phyloP scores from a whole-genome alignment of 1,140 invertebrate genomes.

The Zaprionus kolodkinae region DNA sequence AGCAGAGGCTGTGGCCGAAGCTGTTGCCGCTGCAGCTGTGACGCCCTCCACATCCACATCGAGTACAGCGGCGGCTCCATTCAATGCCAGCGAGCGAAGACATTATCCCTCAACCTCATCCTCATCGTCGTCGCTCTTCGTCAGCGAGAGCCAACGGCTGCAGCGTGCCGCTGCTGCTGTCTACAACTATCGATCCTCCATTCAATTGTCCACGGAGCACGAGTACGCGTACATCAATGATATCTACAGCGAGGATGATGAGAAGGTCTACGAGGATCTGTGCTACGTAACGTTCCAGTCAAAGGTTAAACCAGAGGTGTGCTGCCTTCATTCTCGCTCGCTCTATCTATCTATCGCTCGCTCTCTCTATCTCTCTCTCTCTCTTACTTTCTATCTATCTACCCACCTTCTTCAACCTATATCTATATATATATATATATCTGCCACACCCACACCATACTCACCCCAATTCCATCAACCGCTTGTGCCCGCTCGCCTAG shows the following conservation, averaged over 20 bases:
- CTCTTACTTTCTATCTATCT: neutral
- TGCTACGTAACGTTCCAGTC: slow-evolving; percentile 93
- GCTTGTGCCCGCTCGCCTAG: slow-evolving; percentile 13
- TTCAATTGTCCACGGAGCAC: slow-evolving; percentile 61
- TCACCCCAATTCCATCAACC: neutral
- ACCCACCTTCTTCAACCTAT: neutral
- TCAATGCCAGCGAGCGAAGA: neutral
- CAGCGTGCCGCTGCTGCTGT: slow-evolving; percentile 74
- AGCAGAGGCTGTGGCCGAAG: neutral
- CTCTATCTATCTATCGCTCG: slow-evolving; percentile 9
- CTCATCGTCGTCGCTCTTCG: slow-evolving; percentile 42
- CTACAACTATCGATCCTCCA: slow-evolving; percentile 75
- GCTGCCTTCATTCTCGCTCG: slow-evolving; percentile 46
- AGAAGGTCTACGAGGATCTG: slow-evolving; percentile 94
- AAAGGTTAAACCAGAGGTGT: slow-evolving; percentile 86
- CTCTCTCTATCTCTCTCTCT: slow-evolving; percentile 4
- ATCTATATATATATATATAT: neutral
- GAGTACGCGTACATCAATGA: slow-evolving; percentile 78
- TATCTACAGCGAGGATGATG: slow-evolving; percentile 86
- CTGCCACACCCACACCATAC: neutral
- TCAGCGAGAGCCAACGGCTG: slow-evolving; percentile 70
- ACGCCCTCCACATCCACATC: neutral
- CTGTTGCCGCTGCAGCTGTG: neutral
- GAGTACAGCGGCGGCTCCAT: neutral
- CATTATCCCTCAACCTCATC: slow-evolving; percentile 38